Percentiles rank a stretch among this genome's conserved stretches.
phyloP scores from a whole-genome alignment of 2,888 invertebrate genomes.

The Synergus itoensis region DNA sequence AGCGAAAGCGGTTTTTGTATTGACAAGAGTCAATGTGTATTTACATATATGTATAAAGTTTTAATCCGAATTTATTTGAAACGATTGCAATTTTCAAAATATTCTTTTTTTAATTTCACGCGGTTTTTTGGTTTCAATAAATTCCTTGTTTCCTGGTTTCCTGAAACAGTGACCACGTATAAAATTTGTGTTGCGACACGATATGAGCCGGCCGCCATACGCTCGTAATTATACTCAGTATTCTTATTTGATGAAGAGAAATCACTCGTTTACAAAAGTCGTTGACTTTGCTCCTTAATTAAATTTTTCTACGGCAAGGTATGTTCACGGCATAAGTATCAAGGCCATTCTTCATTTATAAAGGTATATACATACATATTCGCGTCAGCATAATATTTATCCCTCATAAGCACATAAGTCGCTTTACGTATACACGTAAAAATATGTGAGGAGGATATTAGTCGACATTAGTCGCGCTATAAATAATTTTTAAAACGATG shows the following conservation, averaged over 20 bases:
- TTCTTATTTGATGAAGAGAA: slow-evolving; percentile 53
- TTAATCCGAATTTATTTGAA: too few relatives aligned
- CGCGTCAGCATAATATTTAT: not conserved
- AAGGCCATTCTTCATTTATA: slow-evolving; percentile 59
- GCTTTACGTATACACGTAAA: not conserved
- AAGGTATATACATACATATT: not conserved
- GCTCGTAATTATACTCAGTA: not conserved
- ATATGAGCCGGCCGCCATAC: not conserved
- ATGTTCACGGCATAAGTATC: slow-evolving; percentile 65
- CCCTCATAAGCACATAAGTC: not conserved
- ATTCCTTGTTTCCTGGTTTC: too few relatives aligned
- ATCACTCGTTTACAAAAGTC: slow-evolving; percentile 65
- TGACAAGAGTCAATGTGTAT: too few relatives aligned
- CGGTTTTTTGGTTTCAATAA: too few relatives aligned
- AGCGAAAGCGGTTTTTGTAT: too few relatives aligned
- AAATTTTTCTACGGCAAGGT: slow-evolving; percentile 66
- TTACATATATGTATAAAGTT: too few relatives aligned
- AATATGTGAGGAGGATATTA: not conserved
- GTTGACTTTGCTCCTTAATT: slow-evolving; percentile 71
- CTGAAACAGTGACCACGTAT: not conserved
- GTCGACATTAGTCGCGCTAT: not conserved
- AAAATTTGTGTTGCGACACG: not conserved
- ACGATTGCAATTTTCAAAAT: too few relatives aligned
- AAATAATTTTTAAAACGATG: not conserved
- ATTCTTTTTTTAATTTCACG: too few relatives aligned